Evolutionary conservation across 2,888 invertebrate genomes (phyloP), one percentile per base, ranked within the genome.

Genomic region (Megaustenia siamemsis): DNA sequence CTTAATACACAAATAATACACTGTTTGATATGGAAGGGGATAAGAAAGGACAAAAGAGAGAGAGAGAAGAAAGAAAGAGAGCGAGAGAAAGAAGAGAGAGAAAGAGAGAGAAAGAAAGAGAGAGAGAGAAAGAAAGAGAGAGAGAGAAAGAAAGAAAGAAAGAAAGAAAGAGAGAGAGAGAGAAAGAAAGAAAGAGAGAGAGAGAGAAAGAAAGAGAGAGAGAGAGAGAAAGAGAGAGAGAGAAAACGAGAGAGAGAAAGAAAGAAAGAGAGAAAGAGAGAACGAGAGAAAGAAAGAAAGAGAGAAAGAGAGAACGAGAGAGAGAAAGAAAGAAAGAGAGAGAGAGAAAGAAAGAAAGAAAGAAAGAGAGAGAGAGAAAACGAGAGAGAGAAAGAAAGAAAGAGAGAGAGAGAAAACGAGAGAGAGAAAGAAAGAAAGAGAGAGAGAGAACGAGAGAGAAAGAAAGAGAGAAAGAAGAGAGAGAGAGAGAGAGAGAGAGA

Each of bases 101-200:
- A 53, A 10, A 53, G 77, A 77, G 77, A 53, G 53, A 77, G 76
- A 77, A 56, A 77, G 49, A 53, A 38, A 53, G 53, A 77, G 53
- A 77, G 53, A 53, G 53, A 53, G 53, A 77, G 18, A 77, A 28
- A 75, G 49, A 75, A 32, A 75, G 45, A 75, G 18, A 75, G 75
- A 75, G 43, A 75, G 75, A 75, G 43, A 75, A 49, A 75, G 75
- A 45, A 24, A 68, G 10, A 68, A 12, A 68, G 32, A 32, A n/a
- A 68, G 21, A 68, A 12, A 32, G 15, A 68, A 12, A 68, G 10
- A 68, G n/a, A 32, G n/a, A n/a, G n/a, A n/a, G n/a, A n/a, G n/a
- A n/a, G n/a, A n/a, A n/a, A n/a, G n/a, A n/a, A n/a, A n/a, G n/a
- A n/a, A n/a, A n/a, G n/a, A n/a, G n/a, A n/a, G n/a, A n/a, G n/a